phyloP scores from a whole-genome alignment of 2,113 vertebrate species.

The Castor canadensis region DNA sequence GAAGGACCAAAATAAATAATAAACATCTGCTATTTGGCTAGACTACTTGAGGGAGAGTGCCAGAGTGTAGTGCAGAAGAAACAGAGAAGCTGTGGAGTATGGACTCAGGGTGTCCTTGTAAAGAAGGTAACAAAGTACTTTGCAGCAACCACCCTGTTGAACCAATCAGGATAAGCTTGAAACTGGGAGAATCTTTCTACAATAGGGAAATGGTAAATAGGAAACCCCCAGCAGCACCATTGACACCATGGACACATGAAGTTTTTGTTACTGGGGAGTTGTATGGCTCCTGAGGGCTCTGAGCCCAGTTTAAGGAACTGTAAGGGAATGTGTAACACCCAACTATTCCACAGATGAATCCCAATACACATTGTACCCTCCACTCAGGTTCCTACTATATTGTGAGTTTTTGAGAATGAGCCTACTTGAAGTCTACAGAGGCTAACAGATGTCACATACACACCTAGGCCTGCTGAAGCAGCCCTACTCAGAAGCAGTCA shows the following conservation, averaged over 20 bases:
- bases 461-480: not conserved
- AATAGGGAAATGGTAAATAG: not conserved
- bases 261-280: not conserved
- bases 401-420: not conserved
- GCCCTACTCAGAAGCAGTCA: not conserved
- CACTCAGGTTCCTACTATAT: not conserved
- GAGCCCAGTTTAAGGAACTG: not conserved
- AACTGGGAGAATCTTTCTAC: not conserved
- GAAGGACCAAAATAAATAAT: not conserved
- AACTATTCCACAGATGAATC: not conserved
- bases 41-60: not conserved
- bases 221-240: not conserved
- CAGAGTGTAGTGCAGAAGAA: not conserved
- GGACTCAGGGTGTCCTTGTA: not conserved
- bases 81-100: not conserved
- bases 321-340: not conserved
- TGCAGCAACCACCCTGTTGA: not conserved
- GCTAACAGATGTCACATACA: not conserved
- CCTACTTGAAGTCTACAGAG: not conserved
- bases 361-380: not conserved
- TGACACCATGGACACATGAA: not conserved
- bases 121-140: not conserved
- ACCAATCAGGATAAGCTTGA: not conserved
- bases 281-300: not conserved
- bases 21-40: not conserved